Conservation (phyloP, 2,888 invertebrate genomes). For the Rotaria magnacalcarata region DNA sequence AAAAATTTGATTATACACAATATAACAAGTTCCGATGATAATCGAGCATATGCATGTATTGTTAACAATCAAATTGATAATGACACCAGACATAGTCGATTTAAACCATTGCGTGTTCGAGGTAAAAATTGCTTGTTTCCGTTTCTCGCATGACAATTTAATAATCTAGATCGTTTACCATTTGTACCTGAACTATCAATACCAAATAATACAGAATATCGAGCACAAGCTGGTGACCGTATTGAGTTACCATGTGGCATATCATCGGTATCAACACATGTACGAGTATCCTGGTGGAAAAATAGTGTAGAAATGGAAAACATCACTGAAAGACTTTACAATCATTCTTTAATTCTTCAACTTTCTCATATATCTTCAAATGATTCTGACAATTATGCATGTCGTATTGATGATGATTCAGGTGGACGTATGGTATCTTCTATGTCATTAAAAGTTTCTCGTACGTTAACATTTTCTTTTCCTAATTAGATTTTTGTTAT, state of each 20-base stretch:
- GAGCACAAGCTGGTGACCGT: neutral
- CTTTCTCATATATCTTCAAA: neutral
- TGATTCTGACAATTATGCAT: slow-evolving; percentile 5
- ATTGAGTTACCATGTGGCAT: slow-evolving; percentile 13
- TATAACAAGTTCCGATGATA: slow-evolving; percentile 6
- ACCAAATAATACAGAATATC: slow-evolving; percentile 14
- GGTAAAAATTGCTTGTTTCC: neutral
- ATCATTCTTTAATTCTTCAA: slow-evolving; percentile 26
- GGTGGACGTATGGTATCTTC: neutral
- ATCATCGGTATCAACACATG: neutral
- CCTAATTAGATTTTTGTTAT: neutral
- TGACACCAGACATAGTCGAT: neutral
- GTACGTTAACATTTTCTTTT: neutral
- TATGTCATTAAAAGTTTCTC: neutral
- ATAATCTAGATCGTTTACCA: neutral
- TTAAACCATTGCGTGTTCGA: slow-evolving; percentile 9
- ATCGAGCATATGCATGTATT: slow-evolving; percentile 17
- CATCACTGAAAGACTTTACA: neutral
- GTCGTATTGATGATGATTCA: slow-evolving; percentile 28
- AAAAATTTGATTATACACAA: slow-evolving; percentile 31
- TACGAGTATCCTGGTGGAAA: neutral
- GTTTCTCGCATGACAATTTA: neutral
- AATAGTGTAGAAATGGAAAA: neutral
- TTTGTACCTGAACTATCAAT: slow-evolving; percentile 10
- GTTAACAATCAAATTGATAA: neutral